A percentile compares a stretch with the other conserved stretches of the same genome.
These are phyloP conservation scores for Vireo griseus DNA, from an alignment of 2,797 vertebrate species.

Conservation along the genomic window DNA sequence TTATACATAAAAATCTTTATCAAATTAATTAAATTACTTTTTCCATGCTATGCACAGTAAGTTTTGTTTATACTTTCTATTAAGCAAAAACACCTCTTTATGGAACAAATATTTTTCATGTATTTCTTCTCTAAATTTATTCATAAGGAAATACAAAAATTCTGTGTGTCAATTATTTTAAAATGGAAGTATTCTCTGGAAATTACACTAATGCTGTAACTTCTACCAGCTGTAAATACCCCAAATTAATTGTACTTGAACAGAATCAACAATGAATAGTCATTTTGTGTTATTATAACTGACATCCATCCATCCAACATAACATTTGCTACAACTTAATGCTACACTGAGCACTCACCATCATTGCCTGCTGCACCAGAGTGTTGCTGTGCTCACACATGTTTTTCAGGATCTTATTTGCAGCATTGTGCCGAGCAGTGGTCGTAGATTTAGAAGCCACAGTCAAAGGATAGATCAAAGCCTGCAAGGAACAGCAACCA, in stretches of 20 bases:
- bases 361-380: slow-evolving; percentile 96
- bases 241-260: neutral
- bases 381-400: slow-evolving; percentile 99
- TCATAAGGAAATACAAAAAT: neutral
- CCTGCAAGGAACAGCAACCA: slow-evolving; percentile 72
- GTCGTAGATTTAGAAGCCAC: slow-evolving; percentile 98
- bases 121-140: neutral
- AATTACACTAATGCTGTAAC: neutral
- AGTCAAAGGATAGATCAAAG: slow-evolving; percentile 96
- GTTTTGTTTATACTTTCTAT: neutral
- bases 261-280: neutral
- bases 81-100: neutral
- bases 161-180: neutral
- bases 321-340: neutral
- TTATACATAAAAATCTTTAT: neutral
- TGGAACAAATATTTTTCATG: neutral
- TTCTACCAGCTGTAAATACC: neutral
- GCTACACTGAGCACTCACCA: slow-evolving; percentile 77
- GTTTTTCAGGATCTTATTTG: slow-evolving; percentile 99
- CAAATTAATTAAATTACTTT: neutral
- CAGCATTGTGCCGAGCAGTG: slow-evolving; percentile 95
- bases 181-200: neutral
- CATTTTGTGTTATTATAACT: neutral
- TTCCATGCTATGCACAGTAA: neutral
- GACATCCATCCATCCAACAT: neutral